These are phyloP conservation scores for Excalfactoria chinensis DNA, from an alignment of 2,113 vertebrate species.

Conservation along the genomic window DNA sequence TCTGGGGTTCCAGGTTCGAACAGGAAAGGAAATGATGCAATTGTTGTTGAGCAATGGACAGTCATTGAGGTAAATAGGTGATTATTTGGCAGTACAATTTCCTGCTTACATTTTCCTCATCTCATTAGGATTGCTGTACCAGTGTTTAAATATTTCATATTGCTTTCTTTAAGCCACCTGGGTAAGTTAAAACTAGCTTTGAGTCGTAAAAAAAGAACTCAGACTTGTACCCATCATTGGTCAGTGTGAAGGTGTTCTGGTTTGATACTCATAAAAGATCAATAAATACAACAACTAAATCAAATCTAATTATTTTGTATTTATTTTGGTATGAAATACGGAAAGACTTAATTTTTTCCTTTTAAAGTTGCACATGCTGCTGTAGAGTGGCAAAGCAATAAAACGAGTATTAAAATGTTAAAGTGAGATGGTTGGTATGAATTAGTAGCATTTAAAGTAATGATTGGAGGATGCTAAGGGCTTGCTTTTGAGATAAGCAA, in stretches of 20 bases:
- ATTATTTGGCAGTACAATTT: constrained; percentile 18
- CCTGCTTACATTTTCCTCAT: background rate
- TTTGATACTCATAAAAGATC: background rate
- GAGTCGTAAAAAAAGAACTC: background rate
- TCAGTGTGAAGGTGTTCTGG: background rate
- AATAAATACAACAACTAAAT: background rate
- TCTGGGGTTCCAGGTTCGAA: constrained; percentile 71
- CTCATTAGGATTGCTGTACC: background rate
- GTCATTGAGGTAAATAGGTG: constrained; percentile 88
- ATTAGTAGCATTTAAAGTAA: background rate
- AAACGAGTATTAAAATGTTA: background rate
- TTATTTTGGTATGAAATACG: no score
- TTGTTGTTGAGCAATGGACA: constrained; percentile 98
- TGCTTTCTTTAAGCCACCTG: background rate
- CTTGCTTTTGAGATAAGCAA: background rate
- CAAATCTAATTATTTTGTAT: background rate
- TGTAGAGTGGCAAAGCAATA: background rate
- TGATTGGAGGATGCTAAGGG: background rate
- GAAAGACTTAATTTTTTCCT: background rate
- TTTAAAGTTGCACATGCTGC: background rate
- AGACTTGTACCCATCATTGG: background rate
- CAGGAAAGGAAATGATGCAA: constrained; percentile 90
- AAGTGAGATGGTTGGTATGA: background rate
- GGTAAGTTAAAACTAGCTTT: background rate
- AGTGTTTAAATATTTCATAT: background rate